Evolutionary conservation across 2,797 vertebrate species (phyloP), one percentile per base, ranked within the genome.

Genomic region (Anomalospiza imberbis): DNA sequence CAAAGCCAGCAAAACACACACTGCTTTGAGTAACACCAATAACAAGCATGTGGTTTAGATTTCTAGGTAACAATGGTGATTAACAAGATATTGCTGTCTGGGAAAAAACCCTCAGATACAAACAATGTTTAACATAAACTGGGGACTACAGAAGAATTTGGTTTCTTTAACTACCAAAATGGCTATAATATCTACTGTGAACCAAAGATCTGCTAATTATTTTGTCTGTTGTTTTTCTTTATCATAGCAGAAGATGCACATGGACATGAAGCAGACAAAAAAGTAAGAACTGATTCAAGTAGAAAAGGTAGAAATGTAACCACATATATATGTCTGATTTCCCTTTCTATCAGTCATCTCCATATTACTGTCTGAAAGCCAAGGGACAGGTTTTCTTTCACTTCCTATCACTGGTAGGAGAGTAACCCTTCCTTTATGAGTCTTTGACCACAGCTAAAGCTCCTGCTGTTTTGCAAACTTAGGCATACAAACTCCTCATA

Each of bases 41-140:
- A 83, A 83, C 8, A 88, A 85, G 54, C 54, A 91, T 16, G 45
- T 92, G 87, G 6, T 93, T 93, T 70, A 81, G 32, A 95, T 84
- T 95, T 85, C 70, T 60, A 92, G 72, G 73, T 93, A 89, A 89
- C 79, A 92, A 72, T 20, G 17, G 40, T 38, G 47, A 89, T 62
- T 75, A 89, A 70, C 38, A 91, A 78, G 61, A 77, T 47, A 89
- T 1, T 70, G 32, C 36, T 55, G 58, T 29, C 38, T 50, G 36
- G 53, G 25, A 68, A 81, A 91, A 84, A n/a, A 1, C 7, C 21
- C 26, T 72, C 38, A 62, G 36, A 36, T 38, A 65, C 0, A 2
- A 91, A 72, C 17, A 77, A 83, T 17, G 12, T 50, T 91, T 79
- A 95, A 89, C 47, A 32, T 0, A 67, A 38, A 71, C 10, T 18